phyloP scores from a whole-genome alignment of 2,888 invertebrate genomes.

The Parnassius apollo region DNA sequence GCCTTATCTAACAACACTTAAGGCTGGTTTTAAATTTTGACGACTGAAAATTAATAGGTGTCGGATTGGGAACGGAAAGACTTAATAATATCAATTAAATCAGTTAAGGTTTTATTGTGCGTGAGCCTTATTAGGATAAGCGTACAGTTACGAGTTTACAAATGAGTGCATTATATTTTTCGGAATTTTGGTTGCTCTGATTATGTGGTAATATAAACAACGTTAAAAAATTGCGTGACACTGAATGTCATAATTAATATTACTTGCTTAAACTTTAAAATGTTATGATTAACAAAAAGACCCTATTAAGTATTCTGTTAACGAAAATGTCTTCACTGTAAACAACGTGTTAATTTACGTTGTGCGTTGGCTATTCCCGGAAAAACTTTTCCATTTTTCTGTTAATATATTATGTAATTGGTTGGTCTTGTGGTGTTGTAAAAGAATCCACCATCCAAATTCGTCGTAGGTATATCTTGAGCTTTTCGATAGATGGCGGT shows the following conservation, averaged over 20 bases:
- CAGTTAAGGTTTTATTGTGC: slow-evolving; percentile 64
- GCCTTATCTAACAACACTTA: slow-evolving; percentile 36
- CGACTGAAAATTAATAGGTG: slow-evolving; percentile 39
- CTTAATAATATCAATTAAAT: slow-evolving; percentile 71
- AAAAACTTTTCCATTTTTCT: not conserved
- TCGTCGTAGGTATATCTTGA: too few relatives aligned
- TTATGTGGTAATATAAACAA: slow-evolving; percentile 18
- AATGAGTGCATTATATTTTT: slow-evolving; percentile 37
- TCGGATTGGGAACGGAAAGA: slow-evolving; percentile 54
- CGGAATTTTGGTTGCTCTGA: slow-evolving; percentile 37
- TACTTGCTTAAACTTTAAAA: slow-evolving; percentile 27
- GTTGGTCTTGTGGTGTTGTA: too few relatives aligned
- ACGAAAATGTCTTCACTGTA: slow-evolving; percentile 9
- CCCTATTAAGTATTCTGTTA: slow-evolving; percentile 5
- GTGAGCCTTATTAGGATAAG: slow-evolving; percentile 38
- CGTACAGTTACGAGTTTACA: slow-evolving; percentile 40
- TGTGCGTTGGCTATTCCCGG: slow-evolving; percentile 2
- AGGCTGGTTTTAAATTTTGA: slow-evolving; percentile 35
- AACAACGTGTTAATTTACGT: slow-evolving; percentile 8
- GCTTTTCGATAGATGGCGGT: too few relatives aligned
- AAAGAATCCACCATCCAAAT: too few relatives aligned
- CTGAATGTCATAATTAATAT: slow-evolving; percentile 27
- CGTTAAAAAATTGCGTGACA: slow-evolving; percentile 11
- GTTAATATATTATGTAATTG: not conserved
- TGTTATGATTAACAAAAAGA: slow-evolving; percentile 15